Evolutionary conservation across 2,888 invertebrate species (phyloP).

Genomic region (Coleophora flavipennella): DNA sequence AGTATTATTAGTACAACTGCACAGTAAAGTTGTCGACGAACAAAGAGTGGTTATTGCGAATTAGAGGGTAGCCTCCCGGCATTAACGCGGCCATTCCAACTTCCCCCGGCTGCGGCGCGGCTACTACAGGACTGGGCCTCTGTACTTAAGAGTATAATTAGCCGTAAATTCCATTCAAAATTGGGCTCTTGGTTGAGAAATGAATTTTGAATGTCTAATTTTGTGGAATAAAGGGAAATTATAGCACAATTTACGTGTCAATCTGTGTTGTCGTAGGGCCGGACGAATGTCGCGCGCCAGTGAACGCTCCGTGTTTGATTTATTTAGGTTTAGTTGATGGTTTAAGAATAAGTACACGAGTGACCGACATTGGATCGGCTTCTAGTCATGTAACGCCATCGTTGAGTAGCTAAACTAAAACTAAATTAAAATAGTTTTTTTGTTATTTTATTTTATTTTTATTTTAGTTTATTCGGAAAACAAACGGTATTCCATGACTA

Average conservation of each 20-base stretch:
- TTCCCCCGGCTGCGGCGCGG: slow-evolving; percentile 32
- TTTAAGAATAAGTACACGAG: too few relatives aligned
- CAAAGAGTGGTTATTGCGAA: slow-evolving; percentile 38
- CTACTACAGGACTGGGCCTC: slow-evolving; percentile 31
- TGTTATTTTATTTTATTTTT: too few relatives aligned
- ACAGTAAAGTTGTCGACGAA: slow-evolving; percentile 26
- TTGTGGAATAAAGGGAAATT: slow-evolving; percentile 52
- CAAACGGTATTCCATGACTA: too few relatives aligned
- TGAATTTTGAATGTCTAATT: slow-evolving; percentile 65
- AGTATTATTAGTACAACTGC: too few relatives aligned
- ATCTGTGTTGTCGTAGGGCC: slow-evolving; percentile 39
- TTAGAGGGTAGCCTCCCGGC: slow-evolving; percentile 25
- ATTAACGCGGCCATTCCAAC: slow-evolving; percentile 46
- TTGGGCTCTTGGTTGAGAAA: slow-evolving; percentile 57
- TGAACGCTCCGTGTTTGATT: too few relatives aligned
- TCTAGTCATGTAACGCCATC: too few relatives aligned
- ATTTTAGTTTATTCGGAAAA: too few relatives aligned
- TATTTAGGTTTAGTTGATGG: too few relatives aligned
- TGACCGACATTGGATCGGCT: too few relatives aligned
- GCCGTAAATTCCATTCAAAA: slow-evolving; percentile 63
- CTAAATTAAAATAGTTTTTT: too few relatives aligned
- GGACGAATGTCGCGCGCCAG: slow-evolving; percentile 21
- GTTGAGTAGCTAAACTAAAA: too few relatives aligned
- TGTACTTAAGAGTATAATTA: slow-evolving; percentile 65
- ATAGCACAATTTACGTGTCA: slow-evolving; percentile 47